phyloP scores from a whole-genome alignment of 92 coral and sea anemone genomes.

The Nematostella vectensis region DNA sequence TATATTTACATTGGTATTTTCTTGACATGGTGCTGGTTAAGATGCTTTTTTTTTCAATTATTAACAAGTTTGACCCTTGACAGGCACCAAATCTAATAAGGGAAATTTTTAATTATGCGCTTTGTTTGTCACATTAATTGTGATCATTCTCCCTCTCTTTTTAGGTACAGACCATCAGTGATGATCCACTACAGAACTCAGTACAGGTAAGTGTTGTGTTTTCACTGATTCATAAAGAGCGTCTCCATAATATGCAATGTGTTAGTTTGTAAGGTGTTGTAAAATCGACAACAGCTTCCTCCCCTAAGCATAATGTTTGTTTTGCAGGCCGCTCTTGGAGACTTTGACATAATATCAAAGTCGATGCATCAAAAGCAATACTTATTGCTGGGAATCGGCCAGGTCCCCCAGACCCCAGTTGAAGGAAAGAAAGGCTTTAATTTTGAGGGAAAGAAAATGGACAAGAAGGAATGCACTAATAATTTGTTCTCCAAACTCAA shows the following conservation, averaged over 20 bases:
- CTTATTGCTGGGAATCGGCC: conserved; percentile 51
- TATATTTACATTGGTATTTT: no score
- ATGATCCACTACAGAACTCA: conserved; percentile 32
- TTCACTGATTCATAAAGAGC: no score
- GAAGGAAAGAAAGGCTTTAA: conserved; percentile 40
- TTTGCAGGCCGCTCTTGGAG: conserved; percentile 58
- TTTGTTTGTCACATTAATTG: no score
- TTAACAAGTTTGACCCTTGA: no score
- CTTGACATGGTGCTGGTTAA: no score
- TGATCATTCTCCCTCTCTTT: not conserved
- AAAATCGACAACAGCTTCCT: not conserved
- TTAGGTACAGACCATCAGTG: conserved; percentile 40
- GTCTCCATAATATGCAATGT: no score
- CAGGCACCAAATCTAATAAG: no score
- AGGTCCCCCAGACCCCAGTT: conserved; percentile 77
- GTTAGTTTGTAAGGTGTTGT: not conserved
- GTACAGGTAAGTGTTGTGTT: no score
- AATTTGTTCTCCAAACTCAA: not conserved
- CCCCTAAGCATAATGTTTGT: not conserved
- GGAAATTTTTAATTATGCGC: no score
- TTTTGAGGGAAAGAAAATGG: conserved; percentile 16
- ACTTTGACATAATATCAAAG: conserved; percentile 34
- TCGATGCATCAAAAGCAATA: conserved; percentile 40
- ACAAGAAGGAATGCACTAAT: conserved; percentile 6
- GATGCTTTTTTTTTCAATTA: no score